Conservation (phyloP, 1,140 invertebrate genomes). For the Bombus cullumanus region DNA sequence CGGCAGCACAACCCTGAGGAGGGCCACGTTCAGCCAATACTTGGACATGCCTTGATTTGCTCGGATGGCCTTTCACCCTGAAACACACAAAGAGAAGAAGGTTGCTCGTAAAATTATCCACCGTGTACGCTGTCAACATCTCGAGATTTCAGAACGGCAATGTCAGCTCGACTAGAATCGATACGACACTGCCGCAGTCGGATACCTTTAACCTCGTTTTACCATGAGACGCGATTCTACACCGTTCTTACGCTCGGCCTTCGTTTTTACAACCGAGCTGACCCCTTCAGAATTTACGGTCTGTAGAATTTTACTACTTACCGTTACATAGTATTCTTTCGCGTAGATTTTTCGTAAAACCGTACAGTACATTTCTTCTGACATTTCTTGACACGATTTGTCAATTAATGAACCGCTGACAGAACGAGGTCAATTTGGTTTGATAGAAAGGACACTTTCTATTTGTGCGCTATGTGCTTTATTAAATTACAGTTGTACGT, state of each 20-base stretch:
- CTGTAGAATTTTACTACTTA: background rate
- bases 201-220: conserved; percentile 61
- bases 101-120: background rate
- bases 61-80: conserved; percentile 58
- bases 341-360: background rate
- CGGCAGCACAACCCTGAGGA: conserved; percentile 78
- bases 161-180: conserved; percentile 41
- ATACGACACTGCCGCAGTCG: conserved; percentile 53
- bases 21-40: conserved; percentile 78
- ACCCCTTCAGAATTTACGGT: conserved; percentile 8
- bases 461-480: background rate
- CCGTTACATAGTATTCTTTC: background rate
- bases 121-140: conserved; percentile 30
- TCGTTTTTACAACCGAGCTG: conserved; percentile 30
- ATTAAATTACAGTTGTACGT: background rate
- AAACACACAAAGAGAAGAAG: conserved; percentile 40
- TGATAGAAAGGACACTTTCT: background rate
- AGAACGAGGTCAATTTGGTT: conserved; percentile 1
- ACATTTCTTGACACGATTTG: background rate
- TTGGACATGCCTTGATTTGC: conserved; percentile 69
- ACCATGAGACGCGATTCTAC: conserved; percentile 11
- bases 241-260: background rate
- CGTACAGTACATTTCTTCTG: too few relatives aligned
- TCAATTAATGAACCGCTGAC: background rate
- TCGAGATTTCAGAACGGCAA: conserved; percentile 36